These are phyloP conservation scores for Anagrus nilaparvatae DNA, from an alignment of 1,140 invertebrate species.

Conservation along the genomic window DNA sequence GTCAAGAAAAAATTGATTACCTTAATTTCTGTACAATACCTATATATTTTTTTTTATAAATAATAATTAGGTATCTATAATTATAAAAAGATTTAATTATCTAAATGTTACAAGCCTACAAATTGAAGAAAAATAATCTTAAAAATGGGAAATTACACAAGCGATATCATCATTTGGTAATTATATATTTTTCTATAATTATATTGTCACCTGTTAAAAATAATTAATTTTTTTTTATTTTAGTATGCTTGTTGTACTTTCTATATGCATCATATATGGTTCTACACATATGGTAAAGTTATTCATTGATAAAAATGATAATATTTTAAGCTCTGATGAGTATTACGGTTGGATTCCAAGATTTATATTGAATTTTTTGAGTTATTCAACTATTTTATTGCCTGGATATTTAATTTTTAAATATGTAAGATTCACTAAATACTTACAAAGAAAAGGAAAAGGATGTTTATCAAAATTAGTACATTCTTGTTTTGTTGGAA, in stretches of 20 bases:
- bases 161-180: conserved; percentile 39
- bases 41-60: neutral
- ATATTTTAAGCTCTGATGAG: conserved; percentile 27
- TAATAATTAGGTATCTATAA: neutral
- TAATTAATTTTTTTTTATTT: conserved; percentile 15
- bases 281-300: conserved; percentile 45
- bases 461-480: conserved; percentile 46
- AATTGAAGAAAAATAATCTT: too few relatives aligned
- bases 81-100: neutral
- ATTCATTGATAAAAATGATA: conserved; percentile 39
- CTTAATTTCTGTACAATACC: too few relatives aligned
- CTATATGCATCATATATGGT: conserved; percentile 43
- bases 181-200: conserved; percentile 12
- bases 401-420: conserved; percentile 78
- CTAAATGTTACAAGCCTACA: neutral
- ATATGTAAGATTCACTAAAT: conserved; percentile 71
- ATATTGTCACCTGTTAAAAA: neutral
- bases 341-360: conserved; percentile 67
- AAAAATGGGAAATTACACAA: conserved; percentile 38
- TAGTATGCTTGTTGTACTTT: conserved; percentile 42
- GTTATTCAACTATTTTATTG: conserved; percentile 81
- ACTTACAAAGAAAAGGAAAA: conserved; percentile 62
- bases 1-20: too few relatives aligned
- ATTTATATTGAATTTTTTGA: conserved; percentile 68
- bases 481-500: conserved; percentile 54